Evolutionary conservation across 1,140 invertebrate genomes (phyloP).

Genomic region (Zaprionus tsacasi): DNA sequence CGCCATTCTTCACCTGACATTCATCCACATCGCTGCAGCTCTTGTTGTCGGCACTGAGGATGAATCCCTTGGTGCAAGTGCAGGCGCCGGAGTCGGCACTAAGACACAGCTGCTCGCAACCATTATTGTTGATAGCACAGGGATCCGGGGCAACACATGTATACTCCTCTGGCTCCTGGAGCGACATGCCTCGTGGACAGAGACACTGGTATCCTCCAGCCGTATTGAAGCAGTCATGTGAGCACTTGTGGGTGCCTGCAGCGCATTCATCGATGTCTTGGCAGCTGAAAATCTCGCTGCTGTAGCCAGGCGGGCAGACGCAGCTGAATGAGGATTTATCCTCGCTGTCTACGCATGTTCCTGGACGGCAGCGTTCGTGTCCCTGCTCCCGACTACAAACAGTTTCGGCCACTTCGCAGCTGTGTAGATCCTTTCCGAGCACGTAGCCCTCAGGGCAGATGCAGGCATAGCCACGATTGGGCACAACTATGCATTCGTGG

Average conservation of each 20-base stretch:
- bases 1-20: constrained; percentile 88
- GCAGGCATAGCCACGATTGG: constrained; percentile 80
- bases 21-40: constrained; percentile 90
- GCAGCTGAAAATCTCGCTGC: constrained; percentile 63
- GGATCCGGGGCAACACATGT: constrained; percentile 87
- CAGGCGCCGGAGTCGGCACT: constrained; percentile 83
- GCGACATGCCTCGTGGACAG: constrained; percentile 87
- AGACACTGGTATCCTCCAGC: constrained; percentile 92
- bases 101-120: constrained; percentile 85
- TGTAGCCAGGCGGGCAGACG: constrained; percentile 85
- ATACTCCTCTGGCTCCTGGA: constrained; percentile 83
- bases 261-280: constrained; percentile 91
- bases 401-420: constrained; percentile 85
- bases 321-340: constrained; percentile 85
- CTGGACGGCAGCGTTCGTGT: constrained; percentile 66
- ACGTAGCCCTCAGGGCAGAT: constrained; percentile 85
- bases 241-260: constrained; percentile 89
- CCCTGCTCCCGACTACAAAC: constrained; percentile 83
- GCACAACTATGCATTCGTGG: constrained; percentile 86
- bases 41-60: constrained; percentile 63
- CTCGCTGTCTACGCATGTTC: constrained; percentile 86
- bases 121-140: constrained; percentile 85
- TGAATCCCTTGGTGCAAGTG: constrained; percentile 85
- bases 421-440: constrained; percentile 84
- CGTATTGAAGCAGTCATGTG: constrained; percentile 93